Evolutionary conservation across 1,140 invertebrate genomes (phyloP).

Genomic region (Neodiprion lecontei): DNA sequence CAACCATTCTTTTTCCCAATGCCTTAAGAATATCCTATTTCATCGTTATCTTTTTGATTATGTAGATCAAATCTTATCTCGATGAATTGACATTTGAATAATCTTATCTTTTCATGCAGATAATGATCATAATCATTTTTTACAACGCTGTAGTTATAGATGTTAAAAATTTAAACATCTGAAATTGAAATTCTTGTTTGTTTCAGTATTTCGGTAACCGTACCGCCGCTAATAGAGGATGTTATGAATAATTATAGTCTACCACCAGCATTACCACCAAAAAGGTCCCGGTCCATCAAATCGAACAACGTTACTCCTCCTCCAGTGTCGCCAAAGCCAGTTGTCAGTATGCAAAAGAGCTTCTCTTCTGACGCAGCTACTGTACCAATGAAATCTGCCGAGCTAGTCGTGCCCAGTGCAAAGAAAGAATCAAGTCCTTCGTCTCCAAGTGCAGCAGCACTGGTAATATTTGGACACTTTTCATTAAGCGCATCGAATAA

Average conservation of each 20-base stretch:
- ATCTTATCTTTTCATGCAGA: too few species aligned
- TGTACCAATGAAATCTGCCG: conserved; percentile 45
- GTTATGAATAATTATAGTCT: conserved; percentile 54
- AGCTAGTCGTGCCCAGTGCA: conserved; percentile 31
- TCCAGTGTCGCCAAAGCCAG: conserved; percentile 53
- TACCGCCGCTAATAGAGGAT: conserved; percentile 49
- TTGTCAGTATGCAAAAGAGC: conserved; percentile 47
- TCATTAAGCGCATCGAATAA: neutral
- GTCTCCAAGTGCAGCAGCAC: conserved; percentile 11
- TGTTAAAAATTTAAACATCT: neutral
- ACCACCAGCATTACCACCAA: conserved; percentile 82
- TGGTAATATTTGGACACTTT: too few species aligned
- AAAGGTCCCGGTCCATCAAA: conserved; percentile 65
- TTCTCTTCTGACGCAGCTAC: conserved; percentile 51
- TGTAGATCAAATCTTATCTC: too few species aligned
- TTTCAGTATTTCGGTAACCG: conserved; percentile 47
- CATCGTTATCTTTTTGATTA: too few species aligned
- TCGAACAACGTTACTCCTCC: conserved; percentile 50
- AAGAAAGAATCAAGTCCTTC: conserved; percentile 45
- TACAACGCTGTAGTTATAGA: too few species aligned
- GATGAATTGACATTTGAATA: too few species aligned
- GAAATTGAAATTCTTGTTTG: conserved; percentile 18
- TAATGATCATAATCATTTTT: too few species aligned
- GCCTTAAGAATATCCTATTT: too few species aligned
- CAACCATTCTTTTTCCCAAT: too few species aligned